These are phyloP conservation scores for Eurois occulta DNA, from an alignment of 2,888 invertebrate genomes.

Conservation along the genomic window DNA sequence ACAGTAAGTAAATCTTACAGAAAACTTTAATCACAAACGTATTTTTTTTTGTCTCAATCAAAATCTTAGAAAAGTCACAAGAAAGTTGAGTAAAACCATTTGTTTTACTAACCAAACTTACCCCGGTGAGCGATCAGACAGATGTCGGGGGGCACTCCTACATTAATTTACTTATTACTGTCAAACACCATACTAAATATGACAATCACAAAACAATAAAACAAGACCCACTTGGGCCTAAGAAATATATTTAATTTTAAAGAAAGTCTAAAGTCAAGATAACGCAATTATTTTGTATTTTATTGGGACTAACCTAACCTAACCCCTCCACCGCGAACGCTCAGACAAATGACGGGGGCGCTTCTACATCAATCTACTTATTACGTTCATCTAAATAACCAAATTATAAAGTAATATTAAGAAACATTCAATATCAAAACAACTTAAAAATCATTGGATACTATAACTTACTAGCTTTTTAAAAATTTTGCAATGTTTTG, in stretches of 20 bases:
- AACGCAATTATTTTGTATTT: too few relatives aligned
- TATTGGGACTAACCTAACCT: constrained; percentile 59
- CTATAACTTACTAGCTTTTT: too few relatives aligned
- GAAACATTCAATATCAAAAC: too few relatives aligned
- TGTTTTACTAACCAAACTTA: constrained; percentile 53
- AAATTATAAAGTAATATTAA: too few relatives aligned
- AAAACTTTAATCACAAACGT: neutral
- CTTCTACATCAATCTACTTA: constrained; percentile 86
- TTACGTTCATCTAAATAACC: too few relatives aligned
- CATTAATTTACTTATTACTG: constrained; percentile 87
- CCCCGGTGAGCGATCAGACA: constrained; percentile 71
- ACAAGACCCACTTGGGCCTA: neutral
- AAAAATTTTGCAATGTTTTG: too few relatives aligned
- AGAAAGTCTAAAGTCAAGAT: too few relatives aligned
- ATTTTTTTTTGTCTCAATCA: neutral
- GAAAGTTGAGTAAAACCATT: constrained; percentile 46
- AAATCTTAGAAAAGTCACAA: neutral
- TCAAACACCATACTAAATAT: neutral
- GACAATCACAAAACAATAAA: too few relatives aligned
- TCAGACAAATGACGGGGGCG: constrained; percentile 84
- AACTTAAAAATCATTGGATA: too few relatives aligned
- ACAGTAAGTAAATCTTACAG: too few relatives aligned
- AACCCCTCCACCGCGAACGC: constrained; percentile 55
- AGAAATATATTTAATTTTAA: too few relatives aligned
- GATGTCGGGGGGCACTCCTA: constrained; percentile 80